A percentile compares a stretch with the other conserved stretches of the same genome.
Conservation (phyloP, 2,113 vertebrate species). For the Entosphenus tridentatus region DNA sequence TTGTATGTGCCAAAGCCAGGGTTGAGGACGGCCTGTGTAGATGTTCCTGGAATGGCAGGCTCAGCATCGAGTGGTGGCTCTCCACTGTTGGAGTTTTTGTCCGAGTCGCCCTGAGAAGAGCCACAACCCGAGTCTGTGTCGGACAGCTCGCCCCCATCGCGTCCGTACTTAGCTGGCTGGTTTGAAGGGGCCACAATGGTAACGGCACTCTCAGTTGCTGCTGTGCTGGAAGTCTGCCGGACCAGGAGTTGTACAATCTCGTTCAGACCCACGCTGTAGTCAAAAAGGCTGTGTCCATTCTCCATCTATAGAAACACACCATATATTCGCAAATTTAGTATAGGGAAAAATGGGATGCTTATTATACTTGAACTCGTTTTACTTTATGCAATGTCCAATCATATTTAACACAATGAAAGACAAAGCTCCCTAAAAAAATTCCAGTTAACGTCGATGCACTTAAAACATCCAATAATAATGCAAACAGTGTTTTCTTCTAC, state of each 20-base stretch:
- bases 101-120: slow-evolving; percentile 61
- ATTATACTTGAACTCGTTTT: no score
- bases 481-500: no score
- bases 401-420: no score
- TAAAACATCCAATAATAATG: no score
- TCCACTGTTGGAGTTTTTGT: slow-evolving; percentile 60
- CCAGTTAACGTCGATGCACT: no score
- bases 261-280: slow-evolving; percentile 66
- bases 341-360: no score
- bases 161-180: not conserved
- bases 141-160: slow-evolving; percentile 50
- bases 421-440: no score
- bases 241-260: slow-evolving; percentile 78
- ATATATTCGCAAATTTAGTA: no score
- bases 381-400: no score
- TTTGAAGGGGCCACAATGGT: slow-evolving; percentile 31
- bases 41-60: slow-evolving; percentile 23
- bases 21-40: slow-evolving; percentile 15
- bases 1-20: slow-evolving; percentile 52
- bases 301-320: slow-evolving; percentile 42
- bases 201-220: slow-evolving; percentile 8
- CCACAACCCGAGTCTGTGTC: slow-evolving; percentile 79
- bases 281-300: slow-evolving; percentile 75
- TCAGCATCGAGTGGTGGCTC: slow-evolving; percentile 34
- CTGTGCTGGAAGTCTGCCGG: slow-evolving; percentile 25